Base-by-base conservation (phyloP, 2,797 vertebrate species). In the Arctocebus calabarensis region DNA sequence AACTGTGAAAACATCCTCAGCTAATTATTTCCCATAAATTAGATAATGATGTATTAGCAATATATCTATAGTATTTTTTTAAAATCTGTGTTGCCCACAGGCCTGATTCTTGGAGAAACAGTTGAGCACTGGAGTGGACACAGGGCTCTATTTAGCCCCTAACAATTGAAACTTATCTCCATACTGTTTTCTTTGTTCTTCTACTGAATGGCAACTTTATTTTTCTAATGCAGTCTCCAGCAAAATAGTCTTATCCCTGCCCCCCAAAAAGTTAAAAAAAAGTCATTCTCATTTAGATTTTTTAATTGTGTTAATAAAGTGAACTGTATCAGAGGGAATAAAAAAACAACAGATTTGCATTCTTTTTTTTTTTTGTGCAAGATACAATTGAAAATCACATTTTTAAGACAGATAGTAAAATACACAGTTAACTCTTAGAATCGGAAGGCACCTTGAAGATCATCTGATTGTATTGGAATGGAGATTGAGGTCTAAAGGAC, bases 191-290 rank as follows among this genome's bases (percentile, higher is more conserved):
- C 70, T 70, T 70, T 34, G 27, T 81, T 93, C 22, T 70, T 73
- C 78, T 78, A n/a, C 12, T 71, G 73, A 55, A 89, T 88, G 27
- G 27, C 57, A 81, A 57, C 68, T 81, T 27, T 73, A 52, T 88
- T 86, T 91, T n/a, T 71, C 83, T 6, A 82, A 70, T 22, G 27
- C 14, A 22, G 16, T 88, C 55, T 57, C 55, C 11, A 57, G 32
- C 25, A 71, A 89, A 59, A 78, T 11, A 92, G 32, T 84, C 29
- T 94, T 32, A 32, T 10, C 8, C 45, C 45, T 43, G 8, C 45
- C 45, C 55, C 43, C 29, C 85, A 84, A 5, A 66, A 8, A 82
- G 13, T 45, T 83, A 75, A 95, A 93, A 79, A 45, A 93, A 95
- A 73, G 23, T 75, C 40, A 89, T 75, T 64, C 84, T 82, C 16